These are phyloP conservation scores for Chymomyza amoena DNA, from an alignment of 2,888 invertebrate species.

Conservation along the genomic window DNA sequence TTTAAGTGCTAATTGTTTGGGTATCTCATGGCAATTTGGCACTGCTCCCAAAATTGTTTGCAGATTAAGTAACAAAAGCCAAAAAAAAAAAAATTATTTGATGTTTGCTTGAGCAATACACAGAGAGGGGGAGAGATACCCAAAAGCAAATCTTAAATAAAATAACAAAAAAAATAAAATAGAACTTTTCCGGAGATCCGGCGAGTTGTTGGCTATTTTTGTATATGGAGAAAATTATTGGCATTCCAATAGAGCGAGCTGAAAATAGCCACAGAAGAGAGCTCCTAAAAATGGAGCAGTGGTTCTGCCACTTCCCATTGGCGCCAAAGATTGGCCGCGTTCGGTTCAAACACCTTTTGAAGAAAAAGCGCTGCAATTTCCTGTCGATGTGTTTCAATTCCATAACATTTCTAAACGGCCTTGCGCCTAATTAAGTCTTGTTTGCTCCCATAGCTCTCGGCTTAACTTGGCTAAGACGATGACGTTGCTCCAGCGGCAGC, in stretches of 20 bases:
- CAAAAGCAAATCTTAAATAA: neutral
- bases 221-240: neutral
- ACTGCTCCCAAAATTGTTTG: neutral
- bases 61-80: neutral
- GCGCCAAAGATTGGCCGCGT: neutral
- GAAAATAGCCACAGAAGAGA: conserved; percentile 2
- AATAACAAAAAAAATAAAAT: neutral
- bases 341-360: conserved; percentile 51
- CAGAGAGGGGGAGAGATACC: too few relatives aligned
- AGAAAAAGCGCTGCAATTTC: conserved; percentile 39
- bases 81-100: neutral
- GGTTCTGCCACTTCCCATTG: neutral
- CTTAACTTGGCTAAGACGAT: neutral
- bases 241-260: neutral
- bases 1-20: neutral
- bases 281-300: neutral
- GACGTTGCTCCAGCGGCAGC: too few relatives aligned
- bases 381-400: conserved; percentile 48
- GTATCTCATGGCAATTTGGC: neutral
- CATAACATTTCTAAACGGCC: conserved; percentile 58
- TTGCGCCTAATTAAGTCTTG: conserved; percentile 56
- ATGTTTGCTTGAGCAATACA: neutral
- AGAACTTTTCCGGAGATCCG: too few relatives aligned
- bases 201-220: neutral
- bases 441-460: conserved; percentile 1